A percentile compares a stretch with the other conserved stretches of the same genome.
phyloP scores from a whole-genome alignment of 2,888 invertebrate genomes.

The Agriopis leucophaearia region DNA sequence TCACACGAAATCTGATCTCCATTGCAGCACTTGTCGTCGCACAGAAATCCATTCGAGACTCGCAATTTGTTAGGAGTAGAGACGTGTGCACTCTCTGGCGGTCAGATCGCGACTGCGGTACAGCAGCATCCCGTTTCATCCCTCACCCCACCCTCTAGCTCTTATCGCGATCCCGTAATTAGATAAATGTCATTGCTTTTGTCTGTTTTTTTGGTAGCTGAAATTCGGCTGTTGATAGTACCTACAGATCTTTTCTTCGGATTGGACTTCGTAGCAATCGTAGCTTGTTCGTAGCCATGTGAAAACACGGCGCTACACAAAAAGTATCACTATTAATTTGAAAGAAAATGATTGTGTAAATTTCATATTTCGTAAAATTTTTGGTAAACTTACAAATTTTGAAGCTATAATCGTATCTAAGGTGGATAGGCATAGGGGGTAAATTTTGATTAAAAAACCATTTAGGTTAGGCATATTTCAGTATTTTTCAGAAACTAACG shows the following conservation, averaged over 20 bases:
- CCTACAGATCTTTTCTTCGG: constrained; percentile 50
- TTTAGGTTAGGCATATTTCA: no score
- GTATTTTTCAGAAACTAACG: no score
- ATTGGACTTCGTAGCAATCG: constrained; percentile 5
- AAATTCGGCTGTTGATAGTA: constrained; percentile 61
- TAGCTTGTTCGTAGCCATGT: constrained; percentile 3
- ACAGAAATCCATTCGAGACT: constrained; percentile 40
- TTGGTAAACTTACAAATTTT: no score
- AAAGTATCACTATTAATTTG: background rate
- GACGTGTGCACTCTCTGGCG: constrained; percentile 49
- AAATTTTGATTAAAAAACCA: no score
- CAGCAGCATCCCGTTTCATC: constrained; percentile 61
- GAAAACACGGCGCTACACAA: background rate
- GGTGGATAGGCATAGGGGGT: no score
- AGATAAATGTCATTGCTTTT: constrained; percentile 85
- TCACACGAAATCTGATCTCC: constrained; percentile 36
- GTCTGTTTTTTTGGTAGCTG: constrained; percentile 64
- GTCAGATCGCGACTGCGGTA: constrained; percentile 68
- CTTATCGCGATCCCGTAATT: constrained; percentile 83
- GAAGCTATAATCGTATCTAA: no score
- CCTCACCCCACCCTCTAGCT: constrained; percentile 55
- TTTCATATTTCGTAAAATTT: no score
- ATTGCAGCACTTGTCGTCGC: constrained; percentile 39
- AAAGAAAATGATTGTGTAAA: no score
- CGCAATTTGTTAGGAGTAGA: constrained; percentile 32